A percentile compares a stretch with the other conserved stretches of the same genome.
Evolutionary conservation across 2,888 invertebrate species (phyloP).

Genomic region (Drosophila neutralis): DNA sequence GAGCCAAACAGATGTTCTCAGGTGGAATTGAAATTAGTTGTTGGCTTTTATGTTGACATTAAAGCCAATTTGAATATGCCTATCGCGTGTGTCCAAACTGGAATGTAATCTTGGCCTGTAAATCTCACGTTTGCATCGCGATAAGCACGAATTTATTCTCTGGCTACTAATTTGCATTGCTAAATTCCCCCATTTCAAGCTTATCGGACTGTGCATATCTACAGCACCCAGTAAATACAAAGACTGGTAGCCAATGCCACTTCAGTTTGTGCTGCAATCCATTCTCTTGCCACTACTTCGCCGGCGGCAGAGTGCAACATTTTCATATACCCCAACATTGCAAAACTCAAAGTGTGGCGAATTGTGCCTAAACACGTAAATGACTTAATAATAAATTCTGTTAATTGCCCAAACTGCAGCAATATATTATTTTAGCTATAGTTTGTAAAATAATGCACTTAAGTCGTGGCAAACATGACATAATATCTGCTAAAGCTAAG

Average conservation of each 20-base stretch:
- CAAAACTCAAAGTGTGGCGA: constrained; percentile 42
- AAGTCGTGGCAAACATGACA: background rate
- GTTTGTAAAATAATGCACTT: background rate
- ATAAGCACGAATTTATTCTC: constrained; percentile 39
- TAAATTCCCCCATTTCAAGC: constrained; percentile 44
- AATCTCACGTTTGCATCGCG: constrained; percentile 40
- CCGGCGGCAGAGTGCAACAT: constrained; percentile 49
- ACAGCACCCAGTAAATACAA: background rate
- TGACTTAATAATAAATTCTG: constrained; percentile 52
- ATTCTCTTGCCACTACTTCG: constrained; percentile 26
- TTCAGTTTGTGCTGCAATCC: constrained; percentile 20
- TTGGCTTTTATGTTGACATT: constrained; percentile 38
- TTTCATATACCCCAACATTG: constrained; percentile 9
- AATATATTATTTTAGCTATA: constrained; percentile 2
- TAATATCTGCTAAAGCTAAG: background rate
- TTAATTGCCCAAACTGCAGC: constrained; percentile 50
- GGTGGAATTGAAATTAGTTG: background rate
- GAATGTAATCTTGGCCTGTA: constrained; percentile 42
- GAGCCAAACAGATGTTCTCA: background rate
- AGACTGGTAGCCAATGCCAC: constrained; percentile 45
- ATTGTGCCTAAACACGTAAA: constrained; percentile 55
- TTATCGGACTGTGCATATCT: constrained; percentile 51
- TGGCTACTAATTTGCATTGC: constrained; percentile 68
- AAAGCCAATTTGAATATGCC: constrained; percentile 38
- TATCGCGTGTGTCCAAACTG: constrained; percentile 51